Conservation (phyloP, 2,113 vertebrate genomes). For the Pampusana beccarii region DNA sequence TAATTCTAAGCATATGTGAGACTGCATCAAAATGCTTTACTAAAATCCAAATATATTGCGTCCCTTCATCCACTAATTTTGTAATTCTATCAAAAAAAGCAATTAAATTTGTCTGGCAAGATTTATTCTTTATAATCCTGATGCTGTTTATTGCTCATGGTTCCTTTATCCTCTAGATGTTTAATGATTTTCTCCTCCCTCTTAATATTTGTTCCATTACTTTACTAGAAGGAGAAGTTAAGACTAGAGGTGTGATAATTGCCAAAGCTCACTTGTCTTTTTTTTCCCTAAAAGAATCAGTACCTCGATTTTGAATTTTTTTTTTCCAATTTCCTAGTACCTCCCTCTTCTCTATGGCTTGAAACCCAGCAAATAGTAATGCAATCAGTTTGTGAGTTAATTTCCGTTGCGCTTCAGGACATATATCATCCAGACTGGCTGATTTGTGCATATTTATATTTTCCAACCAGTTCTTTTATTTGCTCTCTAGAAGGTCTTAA, state of each 20-base stretch:
- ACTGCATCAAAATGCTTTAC: conserved; percentile 47
- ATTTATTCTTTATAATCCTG: conserved; percentile 65
- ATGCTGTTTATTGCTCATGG: conserved; percentile 61
- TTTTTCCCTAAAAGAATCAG: background rate
- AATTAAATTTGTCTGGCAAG: conserved; percentile 64
- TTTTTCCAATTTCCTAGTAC: background rate
- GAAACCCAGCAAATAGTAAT: background rate
- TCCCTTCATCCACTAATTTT: conserved; percentile 59
- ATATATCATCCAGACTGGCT: conserved; percentile 16
- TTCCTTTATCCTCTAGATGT: conserved; percentile 63
- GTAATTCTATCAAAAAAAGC: conserved; percentile 66
- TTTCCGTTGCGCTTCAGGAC: conserved; percentile 31
- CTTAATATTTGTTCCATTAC: conserved; percentile 69
- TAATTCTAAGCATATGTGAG: conserved; percentile 46
- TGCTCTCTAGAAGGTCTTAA: background rate
- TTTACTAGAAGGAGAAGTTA: conserved; percentile 60
- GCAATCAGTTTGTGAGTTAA: conserved; percentile 23
- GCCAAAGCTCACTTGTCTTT: conserved; percentile 29
- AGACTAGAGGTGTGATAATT: conserved; percentile 49
- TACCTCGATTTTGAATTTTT: background rate
- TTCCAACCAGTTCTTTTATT: background rate
- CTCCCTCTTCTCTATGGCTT: background rate
- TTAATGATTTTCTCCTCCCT: conserved; percentile 68
- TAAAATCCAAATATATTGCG: conserved; percentile 57
- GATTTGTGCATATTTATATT: conserved; percentile 18